Evolutionary conservation across 1,140 invertebrate species (phyloP).

Genomic region (Drosophila arawakana): DNA sequence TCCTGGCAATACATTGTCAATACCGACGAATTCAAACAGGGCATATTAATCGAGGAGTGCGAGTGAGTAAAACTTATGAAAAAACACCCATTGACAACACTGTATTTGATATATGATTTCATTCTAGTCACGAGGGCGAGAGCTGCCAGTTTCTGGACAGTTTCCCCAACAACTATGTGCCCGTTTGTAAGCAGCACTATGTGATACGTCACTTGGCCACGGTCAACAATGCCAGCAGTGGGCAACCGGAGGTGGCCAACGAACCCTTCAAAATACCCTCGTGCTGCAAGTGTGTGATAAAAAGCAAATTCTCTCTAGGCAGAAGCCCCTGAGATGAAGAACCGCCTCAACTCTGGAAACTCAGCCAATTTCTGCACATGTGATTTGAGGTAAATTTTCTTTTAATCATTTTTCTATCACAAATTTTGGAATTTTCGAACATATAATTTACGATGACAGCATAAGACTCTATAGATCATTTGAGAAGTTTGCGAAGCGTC

Average conservation of each 20-base stretch:
- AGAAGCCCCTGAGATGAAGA: conserved; percentile 13
- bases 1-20: conserved; percentile 79
- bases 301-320: conserved; percentile 45
- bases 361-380: conserved; percentile 43
- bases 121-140: conserved; percentile 42
- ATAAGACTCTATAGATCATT: conserved; percentile 31
- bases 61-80: conserved; percentile 61
- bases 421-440: conserved; percentile 34
- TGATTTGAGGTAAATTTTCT: conserved; percentile 63
- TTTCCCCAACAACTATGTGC: conserved; percentile 85
- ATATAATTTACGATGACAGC: conserved; percentile 41
- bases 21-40: conserved; percentile 72
- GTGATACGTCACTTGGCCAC: conserved; percentile 71
- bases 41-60: conserved; percentile 79
- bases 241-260: conserved; percentile 50
- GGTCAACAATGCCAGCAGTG: conserved; percentile 43
- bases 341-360: neutral
- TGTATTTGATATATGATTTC: neutral
- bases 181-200: conserved; percentile 88
- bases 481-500: conserved; percentile 66
- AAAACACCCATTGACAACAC: too few relatives aligned
- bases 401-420: conserved; percentile 6
- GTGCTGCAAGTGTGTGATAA: conserved; percentile 87
- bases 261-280: conserved; percentile 86
- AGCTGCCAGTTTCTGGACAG: conserved; percentile 78